These are phyloP conservation scores for Daubentonia madagascariensis DNA, from an alignment of 2,113 vertebrate genomes.

Conservation along the genomic window DNA sequence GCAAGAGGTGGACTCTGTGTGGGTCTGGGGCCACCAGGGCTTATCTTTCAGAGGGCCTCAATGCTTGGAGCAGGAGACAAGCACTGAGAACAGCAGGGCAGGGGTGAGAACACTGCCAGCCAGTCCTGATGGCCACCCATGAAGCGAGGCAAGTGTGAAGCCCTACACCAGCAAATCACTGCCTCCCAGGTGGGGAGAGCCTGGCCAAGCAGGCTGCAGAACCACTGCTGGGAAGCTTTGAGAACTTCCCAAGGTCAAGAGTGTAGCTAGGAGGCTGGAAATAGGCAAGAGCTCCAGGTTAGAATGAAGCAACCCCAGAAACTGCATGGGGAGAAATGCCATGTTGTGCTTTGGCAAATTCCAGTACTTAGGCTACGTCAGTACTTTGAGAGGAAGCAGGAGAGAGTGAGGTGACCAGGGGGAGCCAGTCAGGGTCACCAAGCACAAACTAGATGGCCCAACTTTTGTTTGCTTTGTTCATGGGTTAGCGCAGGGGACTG, in stretches of 20 bases:
- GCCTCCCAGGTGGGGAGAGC: background rate
- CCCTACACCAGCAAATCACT: background rate
- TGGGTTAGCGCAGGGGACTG: background rate
- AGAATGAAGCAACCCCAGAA: background rate
- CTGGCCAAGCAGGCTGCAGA: background rate
- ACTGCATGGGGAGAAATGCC: background rate
- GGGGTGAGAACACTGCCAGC: background rate
- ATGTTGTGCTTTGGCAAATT: background rate
- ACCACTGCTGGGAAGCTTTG: background rate
- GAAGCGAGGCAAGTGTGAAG: background rate
- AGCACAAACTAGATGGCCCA: rapidly evolving
- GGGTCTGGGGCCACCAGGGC: background rate
- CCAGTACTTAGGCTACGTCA: background rate
- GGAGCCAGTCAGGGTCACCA: background rate
- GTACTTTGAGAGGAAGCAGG: background rate
- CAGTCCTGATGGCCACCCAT: background rate
- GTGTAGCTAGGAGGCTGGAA: background rate
- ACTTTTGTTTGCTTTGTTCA: background rate
- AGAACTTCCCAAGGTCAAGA: background rate
- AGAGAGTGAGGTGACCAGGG: background rate
- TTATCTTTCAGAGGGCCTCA: background rate
- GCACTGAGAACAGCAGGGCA: background rate
- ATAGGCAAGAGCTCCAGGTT: background rate
- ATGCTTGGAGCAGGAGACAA: background rate
- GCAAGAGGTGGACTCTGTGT: rapidly evolving